Evolutionary conservation across 2,113 vertebrate species (phyloP).

Genomic region (Bubo bubo): DNA sequence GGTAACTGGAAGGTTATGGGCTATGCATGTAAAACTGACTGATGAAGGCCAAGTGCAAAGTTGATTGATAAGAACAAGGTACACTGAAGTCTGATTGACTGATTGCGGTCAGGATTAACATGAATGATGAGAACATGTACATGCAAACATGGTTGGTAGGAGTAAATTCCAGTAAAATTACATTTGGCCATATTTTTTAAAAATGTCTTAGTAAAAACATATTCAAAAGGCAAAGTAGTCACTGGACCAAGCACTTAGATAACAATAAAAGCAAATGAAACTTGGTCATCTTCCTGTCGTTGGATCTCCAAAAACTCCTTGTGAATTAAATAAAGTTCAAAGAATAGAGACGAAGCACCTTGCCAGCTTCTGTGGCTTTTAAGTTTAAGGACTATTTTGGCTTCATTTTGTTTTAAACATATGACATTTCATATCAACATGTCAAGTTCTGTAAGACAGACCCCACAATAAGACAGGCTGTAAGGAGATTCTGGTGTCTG

Average conservation of each 20-base stretch:
- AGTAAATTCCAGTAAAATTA: background rate
- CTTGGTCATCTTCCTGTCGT: background rate
- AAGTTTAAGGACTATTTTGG: background rate
- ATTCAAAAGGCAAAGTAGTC: background rate
- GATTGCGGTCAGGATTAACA: background rate
- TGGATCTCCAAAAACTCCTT: background rate
- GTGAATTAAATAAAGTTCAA: background rate
- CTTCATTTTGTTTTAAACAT: background rate
- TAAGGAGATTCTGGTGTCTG: background rate
- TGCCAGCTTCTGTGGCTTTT: background rate
- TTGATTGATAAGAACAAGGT: background rate
- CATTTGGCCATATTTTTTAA: background rate
- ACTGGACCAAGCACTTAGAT: background rate
- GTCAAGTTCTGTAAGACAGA: background rate
- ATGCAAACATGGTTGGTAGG: background rate
- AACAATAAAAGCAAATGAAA: background rate
- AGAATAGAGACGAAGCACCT: background rate
- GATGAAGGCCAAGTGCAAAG: background rate
- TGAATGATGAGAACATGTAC: background rate
- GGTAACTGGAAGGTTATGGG: background rate
- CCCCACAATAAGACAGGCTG: background rate
- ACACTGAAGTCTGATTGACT: background rate
- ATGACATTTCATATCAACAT: background rate
- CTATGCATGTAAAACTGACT: rapidly evolving
- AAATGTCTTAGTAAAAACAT: background rate